Evolutionary conservation across 2,113 vertebrate species (phyloP).

Genomic region (Camelus bactrianus): DNA sequence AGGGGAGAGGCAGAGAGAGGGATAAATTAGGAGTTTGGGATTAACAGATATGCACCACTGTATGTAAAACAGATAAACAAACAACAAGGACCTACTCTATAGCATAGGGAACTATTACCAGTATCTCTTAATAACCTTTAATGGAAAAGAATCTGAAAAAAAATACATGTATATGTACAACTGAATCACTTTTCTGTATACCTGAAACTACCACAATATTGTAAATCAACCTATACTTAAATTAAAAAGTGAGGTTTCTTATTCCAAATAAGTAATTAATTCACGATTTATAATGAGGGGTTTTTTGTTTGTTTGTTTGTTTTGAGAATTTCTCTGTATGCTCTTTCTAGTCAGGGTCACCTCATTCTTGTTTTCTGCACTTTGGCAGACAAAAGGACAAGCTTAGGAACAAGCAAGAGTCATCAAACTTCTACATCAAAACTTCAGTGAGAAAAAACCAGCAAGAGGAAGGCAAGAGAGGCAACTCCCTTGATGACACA

Average conservation of each 20-base stretch:
- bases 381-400: not conserved
- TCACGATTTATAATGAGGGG: not conserved
- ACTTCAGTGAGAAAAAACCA: not conserved
- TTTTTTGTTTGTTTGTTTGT: not conserved
- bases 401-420: not conserved
- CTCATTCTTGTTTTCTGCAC: not conserved
- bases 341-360: not conserved
- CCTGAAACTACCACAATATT: no score
- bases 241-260: slow-evolving; percentile 28
- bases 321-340: not conserved
- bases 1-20: no score
- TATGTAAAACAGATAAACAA: no score
- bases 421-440: not conserved
- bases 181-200: no score
- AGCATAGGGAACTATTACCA: no score
- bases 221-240: not conserved
- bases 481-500: not conserved
- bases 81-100: no score
- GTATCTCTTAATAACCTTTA: no score
- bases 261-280: not conserved
- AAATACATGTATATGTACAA: no score
- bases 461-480: not conserved
- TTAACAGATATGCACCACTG: no score
- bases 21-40: no score
- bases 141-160: no score